Percentiles rank a stretch among this genome's conserved stretches.
These are phyloP conservation scores for Drosophila bocqueti DNA, from an alignment of 1,140 invertebrate species.

Conservation along the genomic window DNA sequence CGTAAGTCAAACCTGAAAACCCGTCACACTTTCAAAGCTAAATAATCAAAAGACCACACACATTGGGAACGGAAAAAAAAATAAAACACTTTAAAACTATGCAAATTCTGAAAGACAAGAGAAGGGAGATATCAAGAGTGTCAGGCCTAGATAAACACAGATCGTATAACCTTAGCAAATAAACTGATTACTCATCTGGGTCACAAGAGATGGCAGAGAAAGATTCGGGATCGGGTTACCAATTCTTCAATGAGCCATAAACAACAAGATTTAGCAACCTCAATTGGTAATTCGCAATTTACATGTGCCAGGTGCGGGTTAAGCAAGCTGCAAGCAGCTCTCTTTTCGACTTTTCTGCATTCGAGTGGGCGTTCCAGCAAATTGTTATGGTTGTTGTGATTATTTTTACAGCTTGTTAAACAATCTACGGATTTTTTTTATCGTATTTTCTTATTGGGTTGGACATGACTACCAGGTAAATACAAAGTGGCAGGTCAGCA, in stretches of 20 bases:
- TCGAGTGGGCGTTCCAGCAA: slow-evolving; percentile 56
- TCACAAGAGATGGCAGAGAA: slow-evolving; percentile 44
- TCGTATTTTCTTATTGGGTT: slow-evolving; percentile 12
- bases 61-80: not conserved
- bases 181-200: slow-evolving; percentile 54
- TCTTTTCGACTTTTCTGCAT: slow-evolving; percentile 21
- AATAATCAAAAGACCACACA: slow-evolving; percentile 36
- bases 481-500: slow-evolving; percentile 14
- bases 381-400: slow-evolving; percentile 58
- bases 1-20: not conserved
- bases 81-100: slow-evolving; percentile 10
- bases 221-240: slow-evolving; percentile 50
- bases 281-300: slow-evolving; percentile 33
- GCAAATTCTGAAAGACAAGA: slow-evolving; percentile 38
- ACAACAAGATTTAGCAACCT: slow-evolving; percentile 51
- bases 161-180: not conserved
- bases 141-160: not conserved
- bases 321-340: slow-evolving; percentile 26
- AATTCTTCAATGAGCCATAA: slow-evolving; percentile 53
- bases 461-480: slow-evolving; percentile 23
- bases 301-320: slow-evolving; percentile 19
- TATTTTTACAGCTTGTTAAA: slow-evolving; percentile 65
- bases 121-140: not conserved
- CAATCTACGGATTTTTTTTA: slow-evolving; percentile 22
- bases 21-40: not conserved